A percentile compares a stretch with the other conserved stretches of the same genome.
Conservation (phyloP, 2,888 invertebrate genomes). For the Campopleginae sp. region DNA sequence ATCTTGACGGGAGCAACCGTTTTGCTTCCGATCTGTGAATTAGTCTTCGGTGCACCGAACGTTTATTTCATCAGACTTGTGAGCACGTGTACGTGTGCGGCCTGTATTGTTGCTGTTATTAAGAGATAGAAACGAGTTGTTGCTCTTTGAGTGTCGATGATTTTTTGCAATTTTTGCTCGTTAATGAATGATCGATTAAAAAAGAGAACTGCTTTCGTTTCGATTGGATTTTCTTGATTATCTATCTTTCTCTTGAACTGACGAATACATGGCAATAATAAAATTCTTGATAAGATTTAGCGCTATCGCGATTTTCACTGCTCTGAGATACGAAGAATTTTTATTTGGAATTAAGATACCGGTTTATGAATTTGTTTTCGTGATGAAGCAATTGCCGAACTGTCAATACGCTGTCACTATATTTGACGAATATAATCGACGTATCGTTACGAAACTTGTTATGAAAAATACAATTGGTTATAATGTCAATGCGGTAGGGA, state of each 20-base stretch:
- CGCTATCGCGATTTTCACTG: background rate
- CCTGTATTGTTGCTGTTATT: background rate
- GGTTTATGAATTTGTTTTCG: background rate
- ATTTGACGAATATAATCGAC: background rate
- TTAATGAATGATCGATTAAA: background rate
- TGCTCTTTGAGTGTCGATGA: background rate
- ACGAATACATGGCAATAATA: background rate
- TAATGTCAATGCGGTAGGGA: constrained; percentile 13
- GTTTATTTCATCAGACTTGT: constrained; percentile 61
- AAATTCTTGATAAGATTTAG: background rate
- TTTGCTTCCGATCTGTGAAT: constrained; percentile 56
- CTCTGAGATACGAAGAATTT: background rate
- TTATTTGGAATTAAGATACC: background rate
- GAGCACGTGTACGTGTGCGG: background rate
- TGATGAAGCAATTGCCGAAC: background rate
- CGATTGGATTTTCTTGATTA: background rate
- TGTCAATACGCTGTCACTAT: background rate
- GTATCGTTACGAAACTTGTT: constrained; percentile 6
- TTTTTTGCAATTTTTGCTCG: background rate
- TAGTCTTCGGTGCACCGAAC: constrained; percentile 48
- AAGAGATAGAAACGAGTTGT: background rate
- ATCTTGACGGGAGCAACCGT: constrained; percentile 38
- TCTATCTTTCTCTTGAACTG: background rate
- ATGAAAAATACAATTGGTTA: constrained; percentile 25
- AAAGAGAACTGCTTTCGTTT: background rate